Conservation (phyloP, 1,140 invertebrate genomes). For the Lepidostoma basale region DNA sequence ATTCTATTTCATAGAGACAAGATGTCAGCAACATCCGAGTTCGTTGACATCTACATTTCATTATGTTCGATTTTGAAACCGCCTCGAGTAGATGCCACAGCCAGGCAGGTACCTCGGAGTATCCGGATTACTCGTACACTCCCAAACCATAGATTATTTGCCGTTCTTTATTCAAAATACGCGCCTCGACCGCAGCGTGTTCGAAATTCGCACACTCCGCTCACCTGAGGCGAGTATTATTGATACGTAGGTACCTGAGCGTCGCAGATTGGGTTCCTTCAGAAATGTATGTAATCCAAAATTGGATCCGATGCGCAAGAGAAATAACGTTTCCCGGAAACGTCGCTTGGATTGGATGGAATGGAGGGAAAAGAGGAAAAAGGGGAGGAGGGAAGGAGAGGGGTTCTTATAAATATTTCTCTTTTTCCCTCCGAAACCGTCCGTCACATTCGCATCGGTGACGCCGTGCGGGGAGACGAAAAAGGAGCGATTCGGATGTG, state of each 20-base stretch:
- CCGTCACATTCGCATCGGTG: constrained; percentile 33
- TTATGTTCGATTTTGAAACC: too few species aligned
- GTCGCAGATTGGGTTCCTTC: constrained; percentile 33
- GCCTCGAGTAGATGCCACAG: too few species aligned
- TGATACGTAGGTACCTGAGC: constrained; percentile 38
- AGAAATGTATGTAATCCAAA: constrained; percentile 47
- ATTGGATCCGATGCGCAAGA: constrained; percentile 47
- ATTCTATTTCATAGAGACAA: too few species aligned
- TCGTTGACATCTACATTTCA: too few species aligned
- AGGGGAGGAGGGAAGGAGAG: background rate
- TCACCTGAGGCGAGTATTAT: constrained; percentile 41
- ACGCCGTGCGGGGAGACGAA: constrained; percentile 10
- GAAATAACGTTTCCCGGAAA: constrained; percentile 45
- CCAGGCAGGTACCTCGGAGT: too few species aligned
- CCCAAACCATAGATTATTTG: too few species aligned
- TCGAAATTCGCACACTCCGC: background rate
- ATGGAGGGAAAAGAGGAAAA: background rate
- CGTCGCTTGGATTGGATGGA: constrained; percentile 13
- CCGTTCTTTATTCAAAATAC: constrained; percentile 11
- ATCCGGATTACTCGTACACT: too few species aligned
- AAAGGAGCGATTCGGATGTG: constrained; percentile 29
- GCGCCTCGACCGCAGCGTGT: background rate
- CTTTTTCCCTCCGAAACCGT: constrained; percentile 25
- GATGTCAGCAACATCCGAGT: too few species aligned
- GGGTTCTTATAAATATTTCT: constrained; percentile 29